phyloP scores from a whole-genome alignment of 2,113 vertebrate species.

The Chauna torquata region DNA sequence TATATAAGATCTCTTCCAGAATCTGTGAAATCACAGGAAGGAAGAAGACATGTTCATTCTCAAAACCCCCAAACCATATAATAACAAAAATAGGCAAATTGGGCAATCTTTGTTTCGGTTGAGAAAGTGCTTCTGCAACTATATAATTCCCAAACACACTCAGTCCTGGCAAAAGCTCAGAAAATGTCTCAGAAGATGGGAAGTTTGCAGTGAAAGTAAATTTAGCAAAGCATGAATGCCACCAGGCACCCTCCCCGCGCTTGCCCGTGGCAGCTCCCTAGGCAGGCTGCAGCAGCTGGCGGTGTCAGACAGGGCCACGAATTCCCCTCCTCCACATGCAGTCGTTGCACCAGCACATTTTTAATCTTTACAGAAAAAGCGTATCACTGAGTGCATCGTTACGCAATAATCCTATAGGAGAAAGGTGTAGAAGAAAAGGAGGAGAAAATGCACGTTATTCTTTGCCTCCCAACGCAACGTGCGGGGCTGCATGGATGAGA shows the following conservation, averaged over 20 bases:
- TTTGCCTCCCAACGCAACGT: background rate
- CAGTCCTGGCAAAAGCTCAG: background rate
- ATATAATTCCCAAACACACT: background rate
- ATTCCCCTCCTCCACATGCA: background rate
- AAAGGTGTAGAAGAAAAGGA: background rate
- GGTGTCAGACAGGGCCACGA: background rate
- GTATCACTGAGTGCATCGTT: fast-evolving
- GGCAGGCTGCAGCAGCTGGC: fast-evolving
- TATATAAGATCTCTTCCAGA: background rate
- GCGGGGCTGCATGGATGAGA: background rate
- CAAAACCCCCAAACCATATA: background rate
- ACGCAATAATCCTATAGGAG: background rate
- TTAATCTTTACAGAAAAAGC: background rate
- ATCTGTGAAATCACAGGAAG: background rate
- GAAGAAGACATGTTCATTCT: background rate
- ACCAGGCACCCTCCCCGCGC: fast-evolving
- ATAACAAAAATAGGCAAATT: background rate
- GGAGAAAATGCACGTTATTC: background rate
- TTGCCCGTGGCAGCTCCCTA: fast-evolving
- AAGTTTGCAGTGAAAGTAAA: background rate
- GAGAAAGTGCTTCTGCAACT: background rate
- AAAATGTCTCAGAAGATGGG: background rate
- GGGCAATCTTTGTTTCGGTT: background rate
- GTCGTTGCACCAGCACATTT: background rate
- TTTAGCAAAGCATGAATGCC: background rate